Percentiles rank a stretch among this genome's conserved stretches.
phyloP scores from a whole-genome alignment of 1,140 invertebrate genomes.

The Penaeus japonicus region DNA sequence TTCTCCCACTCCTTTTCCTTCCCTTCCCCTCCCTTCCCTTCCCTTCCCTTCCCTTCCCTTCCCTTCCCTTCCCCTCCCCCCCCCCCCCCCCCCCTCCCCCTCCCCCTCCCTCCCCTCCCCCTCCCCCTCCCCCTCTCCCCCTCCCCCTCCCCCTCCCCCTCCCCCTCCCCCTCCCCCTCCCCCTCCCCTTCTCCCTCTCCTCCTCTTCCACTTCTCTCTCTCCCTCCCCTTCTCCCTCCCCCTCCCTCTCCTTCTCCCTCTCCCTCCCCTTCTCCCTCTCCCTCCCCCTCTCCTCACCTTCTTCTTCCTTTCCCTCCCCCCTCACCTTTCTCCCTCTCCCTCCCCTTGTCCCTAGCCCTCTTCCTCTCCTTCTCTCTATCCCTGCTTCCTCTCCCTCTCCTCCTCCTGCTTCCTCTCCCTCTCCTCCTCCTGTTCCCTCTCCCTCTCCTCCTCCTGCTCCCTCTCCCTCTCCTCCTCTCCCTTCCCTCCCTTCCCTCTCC shows the following conservation, averaged over 20 bases:
- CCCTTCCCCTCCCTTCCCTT: background rate
- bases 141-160: background rate
- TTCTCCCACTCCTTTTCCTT: background rate
- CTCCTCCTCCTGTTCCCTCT: no score
- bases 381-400: no score
- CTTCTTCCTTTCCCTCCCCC: background rate
- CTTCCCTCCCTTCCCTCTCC: no score
- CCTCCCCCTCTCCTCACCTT: background rate
- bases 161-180: background rate
- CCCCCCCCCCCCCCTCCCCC: background rate
- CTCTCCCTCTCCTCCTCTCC: no score
- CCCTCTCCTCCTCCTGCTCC: no score
- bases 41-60: background rate
- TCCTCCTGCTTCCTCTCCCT: no score
- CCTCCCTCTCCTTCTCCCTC: background rate
- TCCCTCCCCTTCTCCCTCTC: background rate
- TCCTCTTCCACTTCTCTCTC: background rate
- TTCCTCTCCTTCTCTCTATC: no score
- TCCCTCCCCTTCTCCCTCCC: background rate
- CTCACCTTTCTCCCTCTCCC: background rate
- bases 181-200: background rate
- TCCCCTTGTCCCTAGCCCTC: background rate
- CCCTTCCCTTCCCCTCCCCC: background rate
- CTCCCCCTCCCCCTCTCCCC: background rate
- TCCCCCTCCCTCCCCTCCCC: background rate